Evolutionary conservation across 2,797 vertebrate species (phyloP).

Genomic region (Dromococcyx pavoninus): DNA sequence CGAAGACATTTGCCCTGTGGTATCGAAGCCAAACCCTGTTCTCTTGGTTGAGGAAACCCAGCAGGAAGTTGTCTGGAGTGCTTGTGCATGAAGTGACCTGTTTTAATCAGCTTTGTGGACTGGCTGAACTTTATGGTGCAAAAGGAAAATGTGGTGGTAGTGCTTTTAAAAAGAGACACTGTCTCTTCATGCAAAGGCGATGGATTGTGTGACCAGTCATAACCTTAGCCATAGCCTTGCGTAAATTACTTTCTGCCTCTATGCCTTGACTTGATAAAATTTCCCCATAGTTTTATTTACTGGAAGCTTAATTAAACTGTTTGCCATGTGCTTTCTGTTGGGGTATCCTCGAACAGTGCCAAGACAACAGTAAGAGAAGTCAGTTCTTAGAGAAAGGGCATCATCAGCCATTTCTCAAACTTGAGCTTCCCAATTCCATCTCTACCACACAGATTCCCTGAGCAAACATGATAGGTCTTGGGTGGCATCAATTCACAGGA

Average conservation of each 20-base stretch:
- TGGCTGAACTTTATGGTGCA: not conserved
- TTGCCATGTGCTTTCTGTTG: not conserved
- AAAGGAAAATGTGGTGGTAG: not conserved
- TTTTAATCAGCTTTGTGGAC: not conserved
- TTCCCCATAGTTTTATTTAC: not conserved
- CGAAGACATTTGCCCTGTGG: not conserved
- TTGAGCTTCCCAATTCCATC: not conserved
- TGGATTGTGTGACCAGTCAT: not conserved
- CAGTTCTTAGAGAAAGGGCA: not conserved
- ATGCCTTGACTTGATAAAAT: not conserved
- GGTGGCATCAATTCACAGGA: not conserved
- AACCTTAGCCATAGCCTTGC: not conserved
- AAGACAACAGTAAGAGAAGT: not conserved
- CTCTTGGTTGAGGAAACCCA: not conserved
- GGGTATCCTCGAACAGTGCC: not conserved
- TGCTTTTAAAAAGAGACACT: not conserved
- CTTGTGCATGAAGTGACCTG: conserved; percentile 14
- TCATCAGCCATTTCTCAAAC: not conserved
- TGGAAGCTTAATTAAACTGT: not conserved
- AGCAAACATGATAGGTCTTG: not conserved
- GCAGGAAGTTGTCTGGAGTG: conserved; percentile 5
- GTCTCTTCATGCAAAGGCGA: not conserved
- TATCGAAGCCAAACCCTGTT: conserved; percentile 12
- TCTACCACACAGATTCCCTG: fast-evolving
- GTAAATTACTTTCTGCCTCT: not conserved